Conservation (phyloP, 1,140 invertebrate genomes). For the Periplaneta americana region DNA sequence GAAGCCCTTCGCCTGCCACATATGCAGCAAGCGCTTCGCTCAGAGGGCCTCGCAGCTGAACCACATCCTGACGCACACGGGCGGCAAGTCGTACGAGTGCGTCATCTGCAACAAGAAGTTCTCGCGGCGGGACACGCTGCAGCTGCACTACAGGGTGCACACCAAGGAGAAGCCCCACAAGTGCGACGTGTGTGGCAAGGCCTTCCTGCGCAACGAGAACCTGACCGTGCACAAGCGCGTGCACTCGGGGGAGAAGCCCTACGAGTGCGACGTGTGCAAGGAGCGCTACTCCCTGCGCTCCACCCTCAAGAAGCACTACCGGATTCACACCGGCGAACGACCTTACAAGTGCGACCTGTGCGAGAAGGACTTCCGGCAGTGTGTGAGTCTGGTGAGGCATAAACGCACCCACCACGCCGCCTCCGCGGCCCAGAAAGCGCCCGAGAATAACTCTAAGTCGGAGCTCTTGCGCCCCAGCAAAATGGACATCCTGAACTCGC, state of each 20-base stretch:
- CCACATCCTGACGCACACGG: neutral
- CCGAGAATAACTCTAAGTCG: too few species aligned
- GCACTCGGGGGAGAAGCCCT: neutral
- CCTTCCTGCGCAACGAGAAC: neutral
- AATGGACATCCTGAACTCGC: too few species aligned
- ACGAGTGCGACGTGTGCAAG: neutral
- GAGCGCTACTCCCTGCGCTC: neutral
- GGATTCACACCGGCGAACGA: neutral
- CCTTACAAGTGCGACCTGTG: neutral
- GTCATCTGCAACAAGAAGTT: neutral
- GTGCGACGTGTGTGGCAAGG: neutral
- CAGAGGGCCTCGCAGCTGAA: neutral
- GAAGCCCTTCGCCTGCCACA: neutral
- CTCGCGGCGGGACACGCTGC: neutral
- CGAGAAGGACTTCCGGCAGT: neutral
- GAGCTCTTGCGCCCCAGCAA: too few species aligned
- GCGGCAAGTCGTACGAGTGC: neutral
- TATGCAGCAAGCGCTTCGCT: neutral
- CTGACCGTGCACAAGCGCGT: neutral
- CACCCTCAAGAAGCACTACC: neutral
- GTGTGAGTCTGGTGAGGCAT: neutral
- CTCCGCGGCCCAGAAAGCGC: too few species aligned
- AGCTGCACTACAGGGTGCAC: neutral
- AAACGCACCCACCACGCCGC: neutral
- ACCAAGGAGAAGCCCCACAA: neutral